Base-by-base conservation (phyloP, 1,140 invertebrate genomes). In the Agraylea sexmaculata region DNA sequence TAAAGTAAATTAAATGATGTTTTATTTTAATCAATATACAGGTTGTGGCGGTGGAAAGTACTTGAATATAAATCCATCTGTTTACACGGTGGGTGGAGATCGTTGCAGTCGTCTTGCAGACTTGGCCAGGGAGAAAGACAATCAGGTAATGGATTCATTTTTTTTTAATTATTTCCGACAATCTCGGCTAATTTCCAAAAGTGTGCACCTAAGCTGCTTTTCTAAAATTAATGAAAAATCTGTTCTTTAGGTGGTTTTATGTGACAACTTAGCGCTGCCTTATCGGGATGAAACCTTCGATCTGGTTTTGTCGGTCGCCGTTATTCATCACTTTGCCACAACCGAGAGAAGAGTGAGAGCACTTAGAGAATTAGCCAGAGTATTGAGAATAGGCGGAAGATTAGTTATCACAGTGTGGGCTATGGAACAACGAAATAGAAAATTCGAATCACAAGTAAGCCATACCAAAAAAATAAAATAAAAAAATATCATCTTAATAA, bases 381-480 rank as follows among this genome's bases (percentile, higher is more conserved):
- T 96, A 20, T 68, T 95, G 2, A 67, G 85, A 41, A 89, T 93
- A 38, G 91, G 91, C 1, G 93, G 93, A 3, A 66, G 81, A 35
- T 71, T 95, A n/a, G 78, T 96, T 45, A 87, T 96, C 43, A 91
- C 87, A 11, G 91, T 94, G 1, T 96, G 92, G 92, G 87, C 92
- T 10, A 88, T 94, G 81, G 92, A 97, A 62, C 91, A 96, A 54
- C 76, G 80, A 37, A 84, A 91, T 54, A 66, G 86, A 49, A 86
- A 84, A 46, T 74, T 74, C 29, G 70, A 74, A 52, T 73, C 70
- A 10, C 71, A 74, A 66, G 78, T 82, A 51, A 48, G 38, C 29
- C 28, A n/a, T n/a, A n/a, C n/a, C n/a, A n/a, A n/a, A n/a, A n/a
- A n/a, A n/a, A n/a, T n/a, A n/a, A n/a, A n/a, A n/a, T n/a, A n/a